phyloP scores from a whole-genome alignment of 2,888 invertebrate genomes.

The Lochmaea capreae region DNA sequence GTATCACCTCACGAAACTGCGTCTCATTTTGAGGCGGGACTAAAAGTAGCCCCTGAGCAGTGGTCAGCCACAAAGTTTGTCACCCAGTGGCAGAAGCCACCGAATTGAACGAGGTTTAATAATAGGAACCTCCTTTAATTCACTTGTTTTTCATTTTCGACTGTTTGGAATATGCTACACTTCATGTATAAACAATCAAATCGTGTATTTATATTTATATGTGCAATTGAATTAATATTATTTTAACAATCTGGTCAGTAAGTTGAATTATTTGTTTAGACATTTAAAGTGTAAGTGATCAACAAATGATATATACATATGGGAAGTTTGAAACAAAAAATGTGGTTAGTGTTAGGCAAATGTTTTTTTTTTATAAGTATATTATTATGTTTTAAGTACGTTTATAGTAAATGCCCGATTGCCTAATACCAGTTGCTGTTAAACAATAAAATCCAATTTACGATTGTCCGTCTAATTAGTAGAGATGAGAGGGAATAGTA shows the following conservation, averaged over 20 bases:
- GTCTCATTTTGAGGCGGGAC: too few relatives aligned
- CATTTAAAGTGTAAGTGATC: neutral
- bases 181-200: neutral
- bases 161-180: neutral
- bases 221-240: slow-evolving; percentile 4
- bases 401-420: neutral
- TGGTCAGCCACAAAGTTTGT: too few relatives aligned
- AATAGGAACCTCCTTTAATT: too few relatives aligned
- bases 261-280: neutral
- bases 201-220: neutral
- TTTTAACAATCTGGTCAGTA: slow-evolving; percentile 7
- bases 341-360: neutral
- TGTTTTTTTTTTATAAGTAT: neutral
- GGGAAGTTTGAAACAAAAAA: neutral
- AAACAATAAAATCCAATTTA: neutral
- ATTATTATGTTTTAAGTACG: neutral
- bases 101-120: too few relatives aligned
- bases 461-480: neutral
- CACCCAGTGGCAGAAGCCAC: too few relatives aligned
- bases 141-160: neutral
- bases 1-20: too few relatives aligned
- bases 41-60: too few relatives aligned
- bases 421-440: neutral
- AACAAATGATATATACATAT: slow-evolving; percentile 5
- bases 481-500: neutral